phyloP scores from a whole-genome alignment of 2,797 vertebrate species.

The Toxotes lorentzi region DNA sequence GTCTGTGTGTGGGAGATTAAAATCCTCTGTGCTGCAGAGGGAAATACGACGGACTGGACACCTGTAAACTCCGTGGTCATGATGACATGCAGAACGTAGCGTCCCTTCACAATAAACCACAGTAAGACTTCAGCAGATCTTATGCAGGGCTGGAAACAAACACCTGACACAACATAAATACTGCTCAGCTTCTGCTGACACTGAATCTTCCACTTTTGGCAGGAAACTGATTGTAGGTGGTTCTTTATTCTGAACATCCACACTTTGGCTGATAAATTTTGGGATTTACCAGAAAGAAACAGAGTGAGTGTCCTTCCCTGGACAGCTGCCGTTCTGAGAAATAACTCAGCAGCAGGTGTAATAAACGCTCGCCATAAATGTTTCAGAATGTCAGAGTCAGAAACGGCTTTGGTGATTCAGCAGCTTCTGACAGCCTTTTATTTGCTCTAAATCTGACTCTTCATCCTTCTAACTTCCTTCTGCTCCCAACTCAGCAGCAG shows the following conservation, averaged over 20 bases:
- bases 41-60: not conserved
- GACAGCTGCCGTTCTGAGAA: not conserved
- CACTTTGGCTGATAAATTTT: not conserved
- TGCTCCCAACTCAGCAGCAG: constrained; percentile 4
- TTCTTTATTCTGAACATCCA: constrained; percentile 2
- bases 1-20: constrained; percentile 43
- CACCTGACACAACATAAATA: constrained; percentile 8
- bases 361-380: constrained; percentile 38
- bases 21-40: constrained; percentile 3
- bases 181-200: not conserved
- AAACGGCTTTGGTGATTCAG: constrained; percentile 36
- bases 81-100: not conserved
- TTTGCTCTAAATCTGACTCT: constrained; percentile 38
- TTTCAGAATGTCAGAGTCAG: not conserved
- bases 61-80: constrained; percentile 1
- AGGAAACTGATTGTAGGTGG: not conserved
- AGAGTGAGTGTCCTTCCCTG: not conserved
- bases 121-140: not conserved
- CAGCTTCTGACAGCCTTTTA: constrained; percentile 33
- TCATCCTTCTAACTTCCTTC: constrained; percentile 30
- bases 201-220: not conserved
- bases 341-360: constrained; percentile 2
- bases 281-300: not conserved
- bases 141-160: constrained; percentile 1
- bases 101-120: constrained; percentile 28